A percentile compares a stretch with the other conserved stretches of the same genome.
These are phyloP conservation scores for Morpho deidamia DNA, from an alignment of 2,888 invertebrate genomes.

Conservation along the genomic window DNA sequence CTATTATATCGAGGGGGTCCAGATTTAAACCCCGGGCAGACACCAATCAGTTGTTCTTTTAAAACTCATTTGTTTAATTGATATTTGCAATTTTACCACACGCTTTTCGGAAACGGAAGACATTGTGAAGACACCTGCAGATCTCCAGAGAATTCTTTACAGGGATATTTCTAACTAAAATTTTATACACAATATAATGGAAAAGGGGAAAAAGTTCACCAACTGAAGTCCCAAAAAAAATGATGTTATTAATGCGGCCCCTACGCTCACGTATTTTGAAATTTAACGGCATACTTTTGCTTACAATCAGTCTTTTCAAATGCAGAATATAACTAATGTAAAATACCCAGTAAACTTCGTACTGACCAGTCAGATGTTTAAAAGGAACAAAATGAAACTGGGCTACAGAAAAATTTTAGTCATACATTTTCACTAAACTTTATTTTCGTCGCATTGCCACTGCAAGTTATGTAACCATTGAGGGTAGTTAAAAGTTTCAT, in stretches of 20 bases:
- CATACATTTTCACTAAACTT: slow-evolving; percentile 9
- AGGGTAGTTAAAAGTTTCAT: not conserved
- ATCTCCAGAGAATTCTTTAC: too few relatives aligned
- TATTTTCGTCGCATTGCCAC: slow-evolving; percentile 1
- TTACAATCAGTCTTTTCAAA: slow-evolving; percentile 24
- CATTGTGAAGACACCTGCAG: too few relatives aligned
- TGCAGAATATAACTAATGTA: slow-evolving; percentile 24
- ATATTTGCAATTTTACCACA: too few relatives aligned
- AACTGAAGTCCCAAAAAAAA: not conserved
- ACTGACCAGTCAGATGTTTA: slow-evolving; percentile 19
- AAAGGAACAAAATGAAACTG: slow-evolving; percentile 15
- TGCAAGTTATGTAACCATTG: not conserved
- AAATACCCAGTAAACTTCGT: slow-evolving; percentile 23
- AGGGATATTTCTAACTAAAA: too few relatives aligned
- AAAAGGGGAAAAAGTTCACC: too few relatives aligned
- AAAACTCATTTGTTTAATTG: too few relatives aligned
- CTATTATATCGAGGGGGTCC: too few relatives aligned
- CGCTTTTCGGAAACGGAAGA: too few relatives aligned
- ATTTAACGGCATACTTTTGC: slow-evolving; percentile 20
- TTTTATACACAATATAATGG: too few relatives aligned
- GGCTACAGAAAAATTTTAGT: slow-evolving; percentile 11
- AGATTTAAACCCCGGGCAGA: too few relatives aligned
- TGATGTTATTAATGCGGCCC: not conserved
- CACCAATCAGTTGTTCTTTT: too few relatives aligned
- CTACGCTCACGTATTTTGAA: slow-evolving; percentile 24